A percentile compares a stretch with the other conserved stretches of the same genome.
These are phyloP conservation scores for Drymodes brunneopygia DNA, from an alignment of 2,113 vertebrate species.

Conservation along the genomic window DNA sequence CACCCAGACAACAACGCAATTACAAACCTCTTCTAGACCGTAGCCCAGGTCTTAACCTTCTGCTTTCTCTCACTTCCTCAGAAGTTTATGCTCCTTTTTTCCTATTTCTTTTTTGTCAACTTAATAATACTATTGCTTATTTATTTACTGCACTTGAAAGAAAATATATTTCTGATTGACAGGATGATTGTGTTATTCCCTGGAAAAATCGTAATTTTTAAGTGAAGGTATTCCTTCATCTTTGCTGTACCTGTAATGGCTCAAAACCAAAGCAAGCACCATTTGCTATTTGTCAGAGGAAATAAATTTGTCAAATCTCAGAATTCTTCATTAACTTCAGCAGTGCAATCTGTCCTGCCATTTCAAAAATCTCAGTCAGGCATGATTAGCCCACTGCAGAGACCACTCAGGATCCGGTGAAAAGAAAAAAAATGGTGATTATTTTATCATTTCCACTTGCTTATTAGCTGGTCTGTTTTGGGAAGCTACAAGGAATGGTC, in stretches of 20 bases:
- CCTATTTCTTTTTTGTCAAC: conserved; percentile 54
- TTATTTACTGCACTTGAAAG: conserved; percentile 53
- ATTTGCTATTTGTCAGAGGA: conserved; percentile 62
- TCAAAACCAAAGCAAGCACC: conserved; percentile 62
- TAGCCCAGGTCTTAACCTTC: conserved; percentile 9
- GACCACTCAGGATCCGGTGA: neutral
- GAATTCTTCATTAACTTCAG: conserved; percentile 62
- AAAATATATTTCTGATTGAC: conserved; percentile 60
- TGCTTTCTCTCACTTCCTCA: neutral
- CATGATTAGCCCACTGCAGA: neutral
- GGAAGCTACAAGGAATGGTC: neutral
- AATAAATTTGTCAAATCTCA: conserved; percentile 62
- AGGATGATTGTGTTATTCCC: conserved; percentile 57
- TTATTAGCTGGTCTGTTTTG: neutral
- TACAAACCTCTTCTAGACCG: conserved; percentile 13
- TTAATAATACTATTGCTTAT: conserved; percentile 59
- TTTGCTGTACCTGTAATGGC: conserved; percentile 61
- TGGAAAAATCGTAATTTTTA: conserved; percentile 58
- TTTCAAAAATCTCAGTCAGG: neutral
- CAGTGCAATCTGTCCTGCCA: neutral
- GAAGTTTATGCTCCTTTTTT: conserved; percentile 5
- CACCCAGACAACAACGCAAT: conserved; percentile 46
- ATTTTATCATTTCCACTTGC: neutral
- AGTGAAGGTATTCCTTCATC: conserved; percentile 50
- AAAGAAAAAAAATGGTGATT: neutral